A percentile compares a stretch with the other conserved stretches of the same genome.
Evolutionary conservation across 2,113 vertebrate genomes (phyloP).

Genomic region (Leptobrachium ailaonicum): DNA sequence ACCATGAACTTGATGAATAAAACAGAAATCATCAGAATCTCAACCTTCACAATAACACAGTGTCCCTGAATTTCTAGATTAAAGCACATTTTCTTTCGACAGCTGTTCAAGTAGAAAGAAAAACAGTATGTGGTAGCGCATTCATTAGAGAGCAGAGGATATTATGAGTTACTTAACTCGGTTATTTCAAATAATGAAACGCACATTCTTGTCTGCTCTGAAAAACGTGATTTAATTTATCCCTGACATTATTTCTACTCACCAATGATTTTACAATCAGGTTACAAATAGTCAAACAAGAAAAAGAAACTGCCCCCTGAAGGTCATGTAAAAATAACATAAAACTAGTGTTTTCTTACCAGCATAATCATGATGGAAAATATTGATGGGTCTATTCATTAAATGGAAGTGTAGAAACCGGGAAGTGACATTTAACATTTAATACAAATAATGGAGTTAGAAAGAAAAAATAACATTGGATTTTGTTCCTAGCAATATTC

Average conservation of each 20-base stretch:
- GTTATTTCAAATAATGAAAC: conserved; percentile 31
- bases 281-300: background rate
- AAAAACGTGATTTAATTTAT: conserved; percentile 21
- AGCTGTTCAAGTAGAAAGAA: conserved; percentile 31
- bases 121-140: background rate
- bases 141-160: conserved; percentile 33
- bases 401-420: too few relatives aligned
- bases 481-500: too few relatives aligned
- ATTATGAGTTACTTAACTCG: conserved; percentile 27
- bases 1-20: too few relatives aligned
- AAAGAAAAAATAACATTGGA: too few relatives aligned
- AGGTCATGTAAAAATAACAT: too few relatives aligned
- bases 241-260: background rate
- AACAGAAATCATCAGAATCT: background rate
- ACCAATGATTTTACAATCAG: background rate
- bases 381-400: too few relatives aligned
- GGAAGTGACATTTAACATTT: too few relatives aligned
- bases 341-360: too few relatives aligned
- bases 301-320: background rate
- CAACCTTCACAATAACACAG: background rate
- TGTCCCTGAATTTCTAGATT: background rate
- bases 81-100: conserved; percentile 18
- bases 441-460: too few relatives aligned
- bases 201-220: conserved; percentile 13
- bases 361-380: too few relatives aligned